These are phyloP conservation scores for Drosophila nannoptera DNA, from an alignment of 1,140 invertebrate species.

Conservation along the genomic window DNA sequence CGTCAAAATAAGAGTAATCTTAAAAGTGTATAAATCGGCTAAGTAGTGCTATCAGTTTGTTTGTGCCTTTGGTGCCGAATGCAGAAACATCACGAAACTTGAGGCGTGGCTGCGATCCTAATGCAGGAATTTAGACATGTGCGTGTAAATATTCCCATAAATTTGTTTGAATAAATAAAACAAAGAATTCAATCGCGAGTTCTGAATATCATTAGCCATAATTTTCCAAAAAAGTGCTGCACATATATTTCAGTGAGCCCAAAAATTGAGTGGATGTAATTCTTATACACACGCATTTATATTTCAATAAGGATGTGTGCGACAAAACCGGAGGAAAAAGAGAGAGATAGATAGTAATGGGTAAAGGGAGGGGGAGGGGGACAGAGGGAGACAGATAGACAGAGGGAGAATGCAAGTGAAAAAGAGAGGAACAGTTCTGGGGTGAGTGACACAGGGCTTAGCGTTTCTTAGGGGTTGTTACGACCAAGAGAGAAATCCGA, in stretches of 20 bases:
- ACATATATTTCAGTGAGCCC: neutral
- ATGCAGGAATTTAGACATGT: constrained; percentile 3
- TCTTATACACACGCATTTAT: constrained; percentile 7
- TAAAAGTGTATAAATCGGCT: neutral
- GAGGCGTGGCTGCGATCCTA: constrained; percentile 17
- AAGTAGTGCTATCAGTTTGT: neutral
- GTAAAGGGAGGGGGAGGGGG: too few relatives aligned
- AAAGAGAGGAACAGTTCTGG: neutral
- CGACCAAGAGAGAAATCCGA: constrained; percentile 6
- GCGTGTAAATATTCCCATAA: neutral
- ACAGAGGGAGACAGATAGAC: too few relatives aligned
- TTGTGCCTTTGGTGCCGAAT: constrained; percentile 6
- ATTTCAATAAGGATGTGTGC: constrained; percentile 10
- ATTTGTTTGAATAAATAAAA: neutral
- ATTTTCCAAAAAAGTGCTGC: too few relatives aligned
- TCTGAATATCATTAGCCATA: too few relatives aligned
- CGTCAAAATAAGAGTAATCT: neutral
- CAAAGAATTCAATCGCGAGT: too few relatives aligned
- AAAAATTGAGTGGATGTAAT: neutral
- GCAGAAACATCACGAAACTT: neutral
- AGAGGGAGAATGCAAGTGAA: neutral
- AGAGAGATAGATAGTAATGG: too few relatives aligned
- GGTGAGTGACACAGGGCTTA: constrained; percentile 12
- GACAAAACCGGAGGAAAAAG: too few relatives aligned
- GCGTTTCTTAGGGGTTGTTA: constrained; percentile 9